A percentile compares a stretch with the other conserved stretches of the same genome.
These are phyloP conservation scores for Calycopis cecrops DNA, from an alignment of 1,140 invertebrate genomes.

Conservation along the genomic window DNA sequence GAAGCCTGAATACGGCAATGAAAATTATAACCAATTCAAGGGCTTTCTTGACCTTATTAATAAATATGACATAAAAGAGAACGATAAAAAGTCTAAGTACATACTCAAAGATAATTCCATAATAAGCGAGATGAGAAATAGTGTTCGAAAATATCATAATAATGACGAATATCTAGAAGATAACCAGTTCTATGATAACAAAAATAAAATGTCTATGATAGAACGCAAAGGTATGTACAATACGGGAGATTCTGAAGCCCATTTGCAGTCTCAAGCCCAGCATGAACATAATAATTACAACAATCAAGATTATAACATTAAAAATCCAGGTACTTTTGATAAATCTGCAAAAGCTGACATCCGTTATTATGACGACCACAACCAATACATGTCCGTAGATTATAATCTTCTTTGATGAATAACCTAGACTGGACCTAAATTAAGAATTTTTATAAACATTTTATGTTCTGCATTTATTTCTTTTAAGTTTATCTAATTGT, in stretches of 20 bases:
- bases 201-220: constrained; percentile 33
- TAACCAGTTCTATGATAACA: constrained; percentile 81
- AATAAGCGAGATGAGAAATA: constrained; percentile 80
- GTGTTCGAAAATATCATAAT: constrained; percentile 80
- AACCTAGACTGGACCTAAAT: no score
- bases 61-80: constrained; percentile 48
- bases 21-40: constrained; percentile 45
- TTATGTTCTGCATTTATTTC: no score
- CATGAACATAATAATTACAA: constrained; percentile 32
- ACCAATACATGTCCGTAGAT: no score
- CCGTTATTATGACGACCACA: no score
- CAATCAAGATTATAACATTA: constrained; percentile 28
- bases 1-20: constrained; percentile 22
- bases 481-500: no score
- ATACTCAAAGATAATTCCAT: constrained; percentile 43
- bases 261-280: constrained; percentile 35
- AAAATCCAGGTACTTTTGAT: no score
- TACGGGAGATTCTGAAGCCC: constrained; percentile 39
- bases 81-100: constrained; percentile 39
- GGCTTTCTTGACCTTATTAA: constrained; percentile 54
- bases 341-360: no score
- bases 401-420: no score
- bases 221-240: constrained; percentile 41
- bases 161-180: constrained; percentile 85
- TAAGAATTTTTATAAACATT: no score